Evolutionary conservation across 2,888 invertebrate species (phyloP).

Genomic region (Eristalinus sepulchralis): DNA sequence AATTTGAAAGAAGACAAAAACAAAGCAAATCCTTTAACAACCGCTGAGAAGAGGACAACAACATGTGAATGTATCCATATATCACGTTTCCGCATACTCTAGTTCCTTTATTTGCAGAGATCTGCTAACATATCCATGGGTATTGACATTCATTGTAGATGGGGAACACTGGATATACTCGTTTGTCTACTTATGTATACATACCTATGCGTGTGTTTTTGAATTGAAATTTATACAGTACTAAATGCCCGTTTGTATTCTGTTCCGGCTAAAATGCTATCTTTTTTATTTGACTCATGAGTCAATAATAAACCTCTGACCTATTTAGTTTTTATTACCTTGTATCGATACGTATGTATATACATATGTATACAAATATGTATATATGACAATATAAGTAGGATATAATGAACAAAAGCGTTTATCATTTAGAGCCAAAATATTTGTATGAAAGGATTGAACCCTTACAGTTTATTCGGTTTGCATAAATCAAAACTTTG

Average conservation of each 20-base stretch:
- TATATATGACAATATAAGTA: not conserved
- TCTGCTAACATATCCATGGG: slow-evolving; percentile 34
- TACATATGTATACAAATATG: not conserved
- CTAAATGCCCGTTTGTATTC: slow-evolving; percentile 36
- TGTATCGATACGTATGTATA: slow-evolving; percentile 10
- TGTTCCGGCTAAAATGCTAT: slow-evolving; percentile 32
- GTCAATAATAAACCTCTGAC: slow-evolving; percentile 45
- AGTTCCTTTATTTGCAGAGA: slow-evolving; percentile 29
- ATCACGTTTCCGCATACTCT: slow-evolving; percentile 13
- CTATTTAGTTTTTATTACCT: slow-evolving; percentile 36
- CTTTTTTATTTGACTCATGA: slow-evolving; percentile 37
- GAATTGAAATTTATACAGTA: slow-evolving; percentile 44
- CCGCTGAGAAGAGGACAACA: slow-evolving; percentile 20
- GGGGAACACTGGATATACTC: slow-evolving; percentile 1
- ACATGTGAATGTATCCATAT: slow-evolving; percentile 17
- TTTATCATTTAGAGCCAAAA: not conserved
- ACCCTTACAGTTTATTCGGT: slow-evolving; percentile 6
- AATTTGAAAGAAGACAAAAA: no score
- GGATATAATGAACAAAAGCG: not conserved
- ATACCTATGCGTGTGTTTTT: slow-evolving; percentile 19
- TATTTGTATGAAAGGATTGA: not conserved
- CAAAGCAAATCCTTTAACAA: not conserved
- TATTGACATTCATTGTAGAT: slow-evolving; percentile 42
- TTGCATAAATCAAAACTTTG: slow-evolving; percentile 8
- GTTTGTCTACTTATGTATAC: not conserved